Evolutionary conservation across 2,113 vertebrate species (phyloP).

Genomic region (Poeciliopsis prolifica): DNA sequence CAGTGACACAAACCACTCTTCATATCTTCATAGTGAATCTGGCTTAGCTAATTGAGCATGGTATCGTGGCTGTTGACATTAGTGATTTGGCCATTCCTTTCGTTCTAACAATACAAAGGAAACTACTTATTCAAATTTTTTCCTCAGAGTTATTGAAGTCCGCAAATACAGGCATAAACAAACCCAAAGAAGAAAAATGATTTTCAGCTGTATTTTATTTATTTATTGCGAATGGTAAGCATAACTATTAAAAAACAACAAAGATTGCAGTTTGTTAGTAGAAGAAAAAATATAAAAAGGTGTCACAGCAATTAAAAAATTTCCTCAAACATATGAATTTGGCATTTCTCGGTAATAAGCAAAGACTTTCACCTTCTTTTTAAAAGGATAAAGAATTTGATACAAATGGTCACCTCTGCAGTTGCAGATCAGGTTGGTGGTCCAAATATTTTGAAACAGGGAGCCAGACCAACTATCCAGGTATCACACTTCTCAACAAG

Average conservation of each 20-base stretch:
- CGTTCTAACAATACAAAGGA: not conserved
- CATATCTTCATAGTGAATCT: slow-evolving; percentile 19
- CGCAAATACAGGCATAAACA: not conserved
- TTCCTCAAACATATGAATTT: too few relatives aligned
- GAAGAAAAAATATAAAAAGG: not conserved
- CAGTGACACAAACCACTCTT: slow-evolving; percentile 21
- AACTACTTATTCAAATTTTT: slow-evolving; percentile 16
- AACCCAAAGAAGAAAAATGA: not conserved
- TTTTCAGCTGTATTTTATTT: not conserved
- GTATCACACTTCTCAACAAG: too few relatives aligned
- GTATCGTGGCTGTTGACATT: slow-evolving; percentile 22
- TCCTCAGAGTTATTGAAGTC: slow-evolving; percentile 6
- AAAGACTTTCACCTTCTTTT: too few relatives aligned
- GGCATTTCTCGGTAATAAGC: too few relatives aligned
- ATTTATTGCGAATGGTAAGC: too few relatives aligned
- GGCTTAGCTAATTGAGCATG: slow-evolving; percentile 3
- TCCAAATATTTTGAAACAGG: too few relatives aligned
- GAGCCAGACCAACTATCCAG: too few relatives aligned
- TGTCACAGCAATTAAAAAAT: not conserved
- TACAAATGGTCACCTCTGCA: too few relatives aligned
- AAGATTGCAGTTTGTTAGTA: not conserved
- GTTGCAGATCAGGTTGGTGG: too few relatives aligned
- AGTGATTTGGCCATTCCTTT: not conserved
- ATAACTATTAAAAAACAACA: too few relatives aligned
- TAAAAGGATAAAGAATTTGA: too few relatives aligned